Evolutionary conservation across 1,140 invertebrate species (phyloP).

Genomic region (Bombyx mandarina): DNA sequence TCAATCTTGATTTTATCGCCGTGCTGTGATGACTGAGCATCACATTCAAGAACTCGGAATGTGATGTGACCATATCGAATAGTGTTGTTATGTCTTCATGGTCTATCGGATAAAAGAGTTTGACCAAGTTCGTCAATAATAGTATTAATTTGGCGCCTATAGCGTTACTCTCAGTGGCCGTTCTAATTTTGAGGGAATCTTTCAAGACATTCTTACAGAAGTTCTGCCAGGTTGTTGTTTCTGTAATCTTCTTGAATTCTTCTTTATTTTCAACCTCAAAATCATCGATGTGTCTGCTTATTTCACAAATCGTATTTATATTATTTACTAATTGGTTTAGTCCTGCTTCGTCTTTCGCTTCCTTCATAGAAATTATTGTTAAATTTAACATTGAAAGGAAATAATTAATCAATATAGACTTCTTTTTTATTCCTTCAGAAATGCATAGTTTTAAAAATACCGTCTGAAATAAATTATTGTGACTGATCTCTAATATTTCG

Average conservation of each 20-base stretch:
- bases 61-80: slow-evolving; percentile 81
- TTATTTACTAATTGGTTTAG: slow-evolving; percentile 54
- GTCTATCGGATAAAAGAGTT: slow-evolving; percentile 69
- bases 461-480: slow-evolving; percentile 69
- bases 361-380: slow-evolving; percentile 70
- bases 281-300: slow-evolving; percentile 28
- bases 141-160: slow-evolving; percentile 64
- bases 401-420: slow-evolving; percentile 68
- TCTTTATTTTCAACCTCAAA: slow-evolving; percentile 40
- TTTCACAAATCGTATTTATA: slow-evolving; percentile 44
- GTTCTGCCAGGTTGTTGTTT: slow-evolving; percentile 75
- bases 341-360: slow-evolving; percentile 51
- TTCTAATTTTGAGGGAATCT: slow-evolving; percentile 72
- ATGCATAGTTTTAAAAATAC: slow-evolving; percentile 68
- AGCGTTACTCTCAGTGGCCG: slow-evolving; percentile 32
- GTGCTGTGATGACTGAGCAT: slow-evolving; percentile 70
- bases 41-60: slow-evolving; percentile 81
- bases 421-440: slow-evolving; percentile 34
- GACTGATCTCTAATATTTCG: slow-evolving; percentile 72
- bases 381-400: slow-evolving; percentile 72
- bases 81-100: slow-evolving; percentile 72
- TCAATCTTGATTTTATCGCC: slow-evolving; percentile 72
- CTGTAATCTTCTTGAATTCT: slow-evolving; percentile 63
- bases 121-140: slow-evolving; percentile 71
- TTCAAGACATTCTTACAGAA: slow-evolving; percentile 78